Base-by-base conservation (phyloP, 1,140 invertebrate species). In the Anoplolepis gracilipes region DNA sequence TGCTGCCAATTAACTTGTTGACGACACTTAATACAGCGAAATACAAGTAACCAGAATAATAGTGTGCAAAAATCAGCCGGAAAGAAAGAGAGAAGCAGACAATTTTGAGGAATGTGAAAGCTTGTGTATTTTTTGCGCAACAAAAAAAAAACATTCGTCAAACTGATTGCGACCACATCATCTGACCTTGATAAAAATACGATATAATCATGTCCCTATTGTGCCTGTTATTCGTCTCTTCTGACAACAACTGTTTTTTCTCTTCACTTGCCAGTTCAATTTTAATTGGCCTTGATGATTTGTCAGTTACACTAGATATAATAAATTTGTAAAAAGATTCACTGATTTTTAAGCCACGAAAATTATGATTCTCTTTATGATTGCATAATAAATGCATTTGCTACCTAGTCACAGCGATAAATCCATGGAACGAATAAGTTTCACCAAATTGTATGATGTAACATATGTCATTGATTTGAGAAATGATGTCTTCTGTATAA, bases 151-250 rank as follows among this genome's bases (percentile, higher is more conserved):
- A 84, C 64, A 19, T 57, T 87, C 33, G 53, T 33, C 61, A 64
- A 89, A 91, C 62, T 89, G 86, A 91, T 84, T 88, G 79, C 39
- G 73, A 87, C 90, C 92, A 93, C 92, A 92, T 92, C 92, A 93
- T 90, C 85, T 89, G 88, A 85, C 88, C 89, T 91, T 93, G 89
- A 91, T 88, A 73, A 88, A 90, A 93, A 87, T 84, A 90, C 76
- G 69, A n/a, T n/a, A n/a, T 76, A 89, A 92, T 90, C 88, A 91
- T 90, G 88, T 86, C 79, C 39, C 36, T 70, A 65, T 22, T 19
- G n/a, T n/a, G n/a, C 42, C 42, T 30, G 22, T 59, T 49, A n/a
- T 76, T 87, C 59, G 76, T 87, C 19, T 75, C 13, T 62, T 59
- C 62, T 67, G 25, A 28, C 67, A 64, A 88, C 28, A 36, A 46